A percentile compares a stretch with the other conserved stretches of the same genome.
Conservation (phyloP, 2,113 vertebrate species). For the Perognathus longimembris region DNA sequence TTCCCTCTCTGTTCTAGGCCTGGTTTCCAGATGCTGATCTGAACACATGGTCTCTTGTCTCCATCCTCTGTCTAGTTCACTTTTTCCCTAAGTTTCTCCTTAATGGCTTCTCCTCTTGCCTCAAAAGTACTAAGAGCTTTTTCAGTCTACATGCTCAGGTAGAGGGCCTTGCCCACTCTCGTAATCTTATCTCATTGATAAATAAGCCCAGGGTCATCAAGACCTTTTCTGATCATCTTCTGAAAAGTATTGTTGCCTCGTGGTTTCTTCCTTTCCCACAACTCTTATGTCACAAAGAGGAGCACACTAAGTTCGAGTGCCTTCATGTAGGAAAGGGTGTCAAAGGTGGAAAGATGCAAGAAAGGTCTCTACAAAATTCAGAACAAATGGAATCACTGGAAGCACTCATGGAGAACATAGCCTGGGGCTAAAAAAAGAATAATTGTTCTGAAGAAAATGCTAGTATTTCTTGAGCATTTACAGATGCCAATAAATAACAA, state of each 20-base stretch:
- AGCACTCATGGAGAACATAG: neutral
- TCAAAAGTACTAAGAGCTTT: neutral
- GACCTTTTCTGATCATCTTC: neutral
- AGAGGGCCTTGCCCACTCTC: neutral
- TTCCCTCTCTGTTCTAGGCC: neutral
- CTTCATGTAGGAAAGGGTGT: neutral
- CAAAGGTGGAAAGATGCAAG: neutral
- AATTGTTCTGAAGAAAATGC: neutral
- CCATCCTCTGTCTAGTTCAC: neutral
- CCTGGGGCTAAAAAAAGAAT: neutral
- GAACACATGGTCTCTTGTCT: neutral
- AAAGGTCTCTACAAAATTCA: slow-evolving; percentile 16
- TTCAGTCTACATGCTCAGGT: neutral
- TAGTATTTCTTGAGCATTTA: neutral
- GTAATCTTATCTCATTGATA: neutral
- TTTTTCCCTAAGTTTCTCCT: neutral
- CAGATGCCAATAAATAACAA: neutral
- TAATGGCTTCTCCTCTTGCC: neutral
- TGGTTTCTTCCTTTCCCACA: neutral
- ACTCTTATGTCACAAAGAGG: neutral
- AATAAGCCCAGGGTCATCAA: neutral
- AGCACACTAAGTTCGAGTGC: neutral
- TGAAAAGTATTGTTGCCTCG: neutral
- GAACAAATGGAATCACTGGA: neutral
- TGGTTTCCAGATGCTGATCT: neutral